Percentiles rank a stretch among this genome's conserved stretches.
Conservation (phyloP, 1,140 invertebrate species). For the Ceratoteleas bidentatus region DNA sequence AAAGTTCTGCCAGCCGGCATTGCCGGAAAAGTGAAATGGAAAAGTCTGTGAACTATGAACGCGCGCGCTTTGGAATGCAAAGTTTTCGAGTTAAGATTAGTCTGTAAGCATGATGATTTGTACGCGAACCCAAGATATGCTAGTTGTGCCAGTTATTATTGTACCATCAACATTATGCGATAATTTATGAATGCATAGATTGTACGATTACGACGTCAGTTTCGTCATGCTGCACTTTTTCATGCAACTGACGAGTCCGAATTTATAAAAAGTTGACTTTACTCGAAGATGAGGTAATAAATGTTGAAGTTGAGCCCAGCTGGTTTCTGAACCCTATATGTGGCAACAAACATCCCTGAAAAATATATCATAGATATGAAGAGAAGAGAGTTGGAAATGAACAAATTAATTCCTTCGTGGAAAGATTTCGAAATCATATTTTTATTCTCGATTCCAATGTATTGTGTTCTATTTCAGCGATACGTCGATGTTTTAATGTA, state of each 20-base stretch:
- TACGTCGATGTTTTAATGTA: no score
- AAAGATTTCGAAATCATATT: no score
- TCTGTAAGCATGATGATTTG: constrained; percentile 46
- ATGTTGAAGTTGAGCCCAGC: constrained; percentile 31
- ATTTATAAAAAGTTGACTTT: constrained; percentile 39
- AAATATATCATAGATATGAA: no score
- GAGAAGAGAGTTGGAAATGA: no score
- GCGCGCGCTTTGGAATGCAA: constrained; percentile 13
- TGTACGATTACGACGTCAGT: constrained; percentile 17
- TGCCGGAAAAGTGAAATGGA: constrained; percentile 74
- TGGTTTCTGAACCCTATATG: neutral
- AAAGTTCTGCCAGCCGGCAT: constrained; percentile 75
- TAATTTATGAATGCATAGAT: constrained; percentile 40
- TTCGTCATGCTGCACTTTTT: constrained; percentile 39
- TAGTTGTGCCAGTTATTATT: constrained; percentile 40
- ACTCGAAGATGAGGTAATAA: constrained; percentile 39
- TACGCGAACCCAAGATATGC: constrained; percentile 46
- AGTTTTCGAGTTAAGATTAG: constrained; percentile 46
- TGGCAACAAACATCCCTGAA: no score
- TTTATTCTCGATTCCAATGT: no score
- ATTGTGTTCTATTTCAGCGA: no score
- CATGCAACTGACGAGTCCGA: constrained; percentile 23
- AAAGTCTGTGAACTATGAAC: constrained; percentile 33
- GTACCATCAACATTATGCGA: constrained; percentile 37
- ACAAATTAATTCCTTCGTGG: no score